These are phyloP conservation scores for Rallus crepitans DNA, from an alignment of 2,797 vertebrate genomes.

Conservation along the genomic window DNA sequence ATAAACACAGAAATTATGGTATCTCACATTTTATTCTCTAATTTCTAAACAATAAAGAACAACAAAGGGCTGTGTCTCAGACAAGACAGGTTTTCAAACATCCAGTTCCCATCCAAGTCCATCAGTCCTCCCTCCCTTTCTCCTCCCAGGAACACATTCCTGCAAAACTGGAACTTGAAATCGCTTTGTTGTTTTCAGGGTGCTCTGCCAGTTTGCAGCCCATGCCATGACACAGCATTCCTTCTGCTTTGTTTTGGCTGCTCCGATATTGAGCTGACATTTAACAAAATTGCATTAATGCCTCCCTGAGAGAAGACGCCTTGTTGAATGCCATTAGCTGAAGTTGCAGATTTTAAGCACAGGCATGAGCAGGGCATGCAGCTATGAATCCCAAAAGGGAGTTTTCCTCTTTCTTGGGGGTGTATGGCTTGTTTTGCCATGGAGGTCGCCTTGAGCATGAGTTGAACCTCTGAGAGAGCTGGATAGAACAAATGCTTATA, in stretches of 20 bases:
- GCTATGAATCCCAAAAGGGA: not conserved
- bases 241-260: not conserved
- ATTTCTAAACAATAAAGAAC: not conserved
- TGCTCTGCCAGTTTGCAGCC: not conserved
- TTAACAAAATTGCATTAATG: not conserved
- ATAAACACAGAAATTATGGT: not conserved
- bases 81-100: not conserved
- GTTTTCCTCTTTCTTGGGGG: not conserved
- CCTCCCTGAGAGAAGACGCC: not conserved
- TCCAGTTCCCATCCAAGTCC: not conserved
- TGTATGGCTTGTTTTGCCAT: not conserved
- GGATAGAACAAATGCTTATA: not conserved
- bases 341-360: not conserved
- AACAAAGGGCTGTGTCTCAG: not conserved
- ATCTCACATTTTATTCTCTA: not conserved
- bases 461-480: not conserved
- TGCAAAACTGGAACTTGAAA: not conserved
- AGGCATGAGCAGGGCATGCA: not conserved
- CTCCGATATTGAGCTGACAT: not conserved
- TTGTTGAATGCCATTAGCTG: not conserved
- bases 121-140: not conserved
- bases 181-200: not conserved
- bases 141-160: not conserved
- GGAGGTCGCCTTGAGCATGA: not conserved
- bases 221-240: conserved; percentile 48